phyloP scores from a whole-genome alignment of 2,797 vertebrate species.

The Melanotaenia trifasciata region DNA sequence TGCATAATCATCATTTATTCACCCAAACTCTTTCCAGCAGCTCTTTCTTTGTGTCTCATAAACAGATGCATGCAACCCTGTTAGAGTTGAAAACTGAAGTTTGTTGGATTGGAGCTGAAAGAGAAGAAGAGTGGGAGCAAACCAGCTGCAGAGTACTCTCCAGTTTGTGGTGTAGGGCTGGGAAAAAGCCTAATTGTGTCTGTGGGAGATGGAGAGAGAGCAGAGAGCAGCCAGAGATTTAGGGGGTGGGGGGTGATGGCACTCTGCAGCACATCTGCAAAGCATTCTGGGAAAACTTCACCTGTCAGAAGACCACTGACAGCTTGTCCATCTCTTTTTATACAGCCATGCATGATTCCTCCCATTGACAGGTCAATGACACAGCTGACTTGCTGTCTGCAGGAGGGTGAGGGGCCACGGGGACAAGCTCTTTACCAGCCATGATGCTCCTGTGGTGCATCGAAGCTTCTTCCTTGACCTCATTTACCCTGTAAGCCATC shows the following conservation, averaged over 20 bases:
- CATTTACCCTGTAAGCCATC: constrained; percentile 7
- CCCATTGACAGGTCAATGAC: constrained; percentile 74
- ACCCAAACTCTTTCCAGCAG: constrained; percentile 13
- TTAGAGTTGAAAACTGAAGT: constrained; percentile 16
- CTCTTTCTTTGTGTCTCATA: constrained; percentile 6
- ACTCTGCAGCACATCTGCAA: constrained; percentile 58
- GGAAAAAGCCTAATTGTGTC: constrained; percentile 68
- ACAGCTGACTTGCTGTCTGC: constrained; percentile 65
- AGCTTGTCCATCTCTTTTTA: constrained; percentile 74
- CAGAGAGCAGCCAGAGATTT: constrained; percentile 61
- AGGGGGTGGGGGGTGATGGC: constrained; percentile 46
- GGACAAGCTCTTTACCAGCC: constrained; percentile 27
- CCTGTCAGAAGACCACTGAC: constrained; percentile 71
- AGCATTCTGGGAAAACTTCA: constrained; percentile 71
- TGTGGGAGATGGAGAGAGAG: constrained; percentile 67
- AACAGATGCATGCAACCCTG: background rate
- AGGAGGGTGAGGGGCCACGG: constrained; percentile 29
- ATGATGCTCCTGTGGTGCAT: constrained; percentile 41
- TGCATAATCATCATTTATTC: constrained; percentile 33
- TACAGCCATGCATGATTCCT: constrained; percentile 67
- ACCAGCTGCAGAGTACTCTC: constrained; percentile 20
- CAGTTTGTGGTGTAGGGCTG: constrained; percentile 44
- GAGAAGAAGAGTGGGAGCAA: constrained; percentile 12
- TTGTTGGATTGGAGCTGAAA: constrained; percentile 35
- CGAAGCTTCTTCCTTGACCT: constrained; percentile 31